Evolutionary conservation across 2,113 vertebrate species (phyloP), one percentile per base, ranked within the genome.

Genomic region (Corydoras maculifer): DNA sequence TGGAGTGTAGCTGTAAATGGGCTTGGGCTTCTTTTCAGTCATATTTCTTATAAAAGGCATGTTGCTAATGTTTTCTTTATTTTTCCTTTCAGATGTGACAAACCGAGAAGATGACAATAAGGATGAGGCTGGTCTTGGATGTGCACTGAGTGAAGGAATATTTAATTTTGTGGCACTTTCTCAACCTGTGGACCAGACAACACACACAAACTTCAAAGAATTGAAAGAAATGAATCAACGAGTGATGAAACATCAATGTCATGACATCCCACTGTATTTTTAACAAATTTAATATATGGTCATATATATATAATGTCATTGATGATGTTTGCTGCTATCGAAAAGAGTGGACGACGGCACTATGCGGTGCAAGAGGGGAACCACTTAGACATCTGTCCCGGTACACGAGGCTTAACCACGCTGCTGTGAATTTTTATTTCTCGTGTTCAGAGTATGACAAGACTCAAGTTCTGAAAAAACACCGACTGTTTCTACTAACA

Each of bases 61-160:
- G 55, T 31, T 30, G 15, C 25, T 1, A 3, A n/a, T 14, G 62
- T 9, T 70, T 29, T 30, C 5, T 25, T 55, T 58, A 32, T 65
- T 62, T 75, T 72, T 50, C 80, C 59, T 79, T 76, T 29, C 70
- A 98, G 95, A 93, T 98, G 94, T 92, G 94, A 97, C 82, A 94
- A 92, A 86, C 93, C 93, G 0, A 90, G 93, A 86, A 93, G 94
- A 91, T 96, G 93, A 96, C 50, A 49, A 65, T 49, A n/a, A 9
- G 7, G 61, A 63, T 35, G 59, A 62, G 18, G 51, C 80, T 81
- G 77, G 79, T 83, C 81, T 69, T 30, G 70, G 48, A 72, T 58
- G 53, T 66, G 85, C 81, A 80, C 51, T 88, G 84, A 90, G 90
- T 94, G 93, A 96, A 95, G 93, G 91, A 87, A 92, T 91, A 81